These are phyloP conservation scores for Sinocyclocheilus anshuiensis DNA, from an alignment of 2,113 vertebrate species.

Conservation along the genomic window DNA sequence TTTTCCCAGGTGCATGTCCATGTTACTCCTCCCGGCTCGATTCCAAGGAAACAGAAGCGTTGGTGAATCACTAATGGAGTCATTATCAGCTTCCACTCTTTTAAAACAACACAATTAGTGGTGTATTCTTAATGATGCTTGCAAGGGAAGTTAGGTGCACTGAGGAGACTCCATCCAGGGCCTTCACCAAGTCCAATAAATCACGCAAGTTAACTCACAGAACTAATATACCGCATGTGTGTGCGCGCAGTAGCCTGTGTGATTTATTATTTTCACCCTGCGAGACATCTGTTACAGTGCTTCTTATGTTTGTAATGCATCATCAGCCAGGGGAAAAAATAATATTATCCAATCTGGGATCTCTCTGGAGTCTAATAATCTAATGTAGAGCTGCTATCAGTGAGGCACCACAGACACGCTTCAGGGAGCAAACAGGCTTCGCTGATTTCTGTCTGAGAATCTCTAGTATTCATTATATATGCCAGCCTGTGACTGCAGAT, in stretches of 20 bases:
- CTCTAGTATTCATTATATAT: slow-evolving; percentile 56
- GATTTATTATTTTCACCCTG: slow-evolving; percentile 77
- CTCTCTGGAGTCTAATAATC: slow-evolving; percentile 77
- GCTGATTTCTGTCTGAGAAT: slow-evolving; percentile 12
- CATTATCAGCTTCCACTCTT: slow-evolving; percentile 74
- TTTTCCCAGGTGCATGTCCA: slow-evolving; percentile 42
- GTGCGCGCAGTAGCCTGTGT: slow-evolving; percentile 62
- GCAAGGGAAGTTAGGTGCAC: slow-evolving; percentile 64
- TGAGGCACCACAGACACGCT: slow-evolving; percentile 69
- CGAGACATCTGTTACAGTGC: slow-evolving; percentile 75
- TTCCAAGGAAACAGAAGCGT: slow-evolving; percentile 67
- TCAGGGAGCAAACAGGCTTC: slow-evolving; percentile 59
- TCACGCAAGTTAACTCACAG: slow-evolving; percentile 59
- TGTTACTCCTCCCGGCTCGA: slow-evolving; percentile 30
- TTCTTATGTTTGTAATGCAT: slow-evolving; percentile 80
- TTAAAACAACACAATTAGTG: slow-evolving; percentile 78
- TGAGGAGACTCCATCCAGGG: slow-evolving; percentile 59
- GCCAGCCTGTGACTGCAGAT: not conserved
- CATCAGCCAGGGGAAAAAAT: slow-evolving; percentile 74
- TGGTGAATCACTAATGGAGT: slow-evolving; percentile 74
- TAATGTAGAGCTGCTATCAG: slow-evolving; percentile 73
- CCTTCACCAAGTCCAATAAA: slow-evolving; percentile 67
- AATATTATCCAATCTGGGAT: slow-evolving; percentile 77
- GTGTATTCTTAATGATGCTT: slow-evolving; percentile 71
- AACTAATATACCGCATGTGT: slow-evolving; percentile 55